Evolutionary conservation across 2,113 vertebrate genomes (phyloP).

Genomic region (Zapus hudsonius): DNA sequence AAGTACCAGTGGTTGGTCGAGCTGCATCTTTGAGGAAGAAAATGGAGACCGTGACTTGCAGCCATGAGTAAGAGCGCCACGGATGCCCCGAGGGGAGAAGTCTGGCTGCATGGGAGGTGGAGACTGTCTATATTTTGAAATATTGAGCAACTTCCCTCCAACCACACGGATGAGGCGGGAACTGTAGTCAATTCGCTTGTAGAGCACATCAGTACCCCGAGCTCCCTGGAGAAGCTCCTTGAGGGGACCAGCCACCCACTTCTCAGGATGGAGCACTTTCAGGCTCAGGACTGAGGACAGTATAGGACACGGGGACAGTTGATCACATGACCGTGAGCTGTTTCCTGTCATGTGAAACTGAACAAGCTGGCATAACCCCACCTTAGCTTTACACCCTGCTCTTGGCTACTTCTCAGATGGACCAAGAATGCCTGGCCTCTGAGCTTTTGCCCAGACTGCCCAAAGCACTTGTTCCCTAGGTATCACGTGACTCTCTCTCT

Average conservation of each 20-base stretch:
- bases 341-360: not conserved
- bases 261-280: not conserved
- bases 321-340: not conserved
- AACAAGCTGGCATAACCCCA: not conserved
- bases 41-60: rapidly evolving
- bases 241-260: not conserved
- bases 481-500: not conserved
- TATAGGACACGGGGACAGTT: rapidly evolving
- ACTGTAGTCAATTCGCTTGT: not conserved
- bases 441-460: not conserved
- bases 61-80: not conserved
- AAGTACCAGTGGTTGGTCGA: not conserved
- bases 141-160: not conserved
- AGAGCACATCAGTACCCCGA: not conserved
- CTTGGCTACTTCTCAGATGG: not conserved
- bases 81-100: not conserved
- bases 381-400: not conserved
- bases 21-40: not conserved
- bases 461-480: not conserved
- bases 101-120: rapidly evolving
- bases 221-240: not conserved
- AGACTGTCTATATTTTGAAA: not conserved
- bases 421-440: not conserved
- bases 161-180: not conserved
- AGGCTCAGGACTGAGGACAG: not conserved